phyloP scores from a whole-genome alignment of 2,888 invertebrate genomes.

The Oligia strigilis region DNA sequence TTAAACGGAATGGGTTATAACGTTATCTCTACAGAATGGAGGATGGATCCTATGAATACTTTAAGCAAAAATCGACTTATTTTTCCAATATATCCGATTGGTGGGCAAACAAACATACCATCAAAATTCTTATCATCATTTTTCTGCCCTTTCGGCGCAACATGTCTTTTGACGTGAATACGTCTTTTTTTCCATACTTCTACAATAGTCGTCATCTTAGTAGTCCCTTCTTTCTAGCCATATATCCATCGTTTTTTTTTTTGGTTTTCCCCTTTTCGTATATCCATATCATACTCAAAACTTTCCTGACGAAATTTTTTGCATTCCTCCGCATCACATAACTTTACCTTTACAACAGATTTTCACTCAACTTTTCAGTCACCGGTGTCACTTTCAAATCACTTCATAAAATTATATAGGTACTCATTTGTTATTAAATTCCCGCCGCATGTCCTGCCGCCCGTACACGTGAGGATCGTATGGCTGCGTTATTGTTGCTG shows the following conservation, averaged over 20 bases:
- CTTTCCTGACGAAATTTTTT: background rate
- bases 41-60: background rate
- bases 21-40: background rate
- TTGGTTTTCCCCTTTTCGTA: background rate
- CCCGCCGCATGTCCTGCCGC: too few relatives aligned
- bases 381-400: background rate
- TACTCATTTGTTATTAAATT: background rate
- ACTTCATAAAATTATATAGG: background rate
- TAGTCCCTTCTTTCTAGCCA: background rate
- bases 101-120: background rate
- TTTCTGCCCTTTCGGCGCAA: too few relatives aligned
- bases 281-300: background rate
- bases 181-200: background rate
- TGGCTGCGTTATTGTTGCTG: too few relatives aligned
- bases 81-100: background rate
- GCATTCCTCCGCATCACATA: background rate
- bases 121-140: background rate
- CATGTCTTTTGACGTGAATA: background rate
- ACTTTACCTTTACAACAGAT: too few relatives aligned
- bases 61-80: background rate
- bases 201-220: background rate
- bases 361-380: background rate
- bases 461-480: too few relatives aligned
- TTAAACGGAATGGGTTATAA: background rate
- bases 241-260: background rate